A percentile compares a stretch with the other conserved stretches of the same genome.
phyloP scores from a whole-genome alignment of 2,888 invertebrate species.

The Phytoseiulus persimilis region DNA sequence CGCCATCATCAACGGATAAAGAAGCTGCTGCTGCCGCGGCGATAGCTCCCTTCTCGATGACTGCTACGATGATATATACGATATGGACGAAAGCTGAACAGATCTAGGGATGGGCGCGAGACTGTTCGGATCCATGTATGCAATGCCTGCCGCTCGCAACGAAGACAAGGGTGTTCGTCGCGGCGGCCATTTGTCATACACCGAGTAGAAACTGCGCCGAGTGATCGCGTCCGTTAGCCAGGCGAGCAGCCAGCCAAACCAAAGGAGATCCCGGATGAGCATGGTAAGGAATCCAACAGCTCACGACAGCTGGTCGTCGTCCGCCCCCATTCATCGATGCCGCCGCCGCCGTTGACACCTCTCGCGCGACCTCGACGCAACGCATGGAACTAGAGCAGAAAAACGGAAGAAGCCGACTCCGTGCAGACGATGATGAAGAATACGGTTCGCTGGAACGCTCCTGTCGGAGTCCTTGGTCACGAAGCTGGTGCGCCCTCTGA shows the following conservation, averaged over 20 bases:
- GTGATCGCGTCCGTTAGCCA: not conserved
- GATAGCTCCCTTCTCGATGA: not conserved
- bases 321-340: not conserved
- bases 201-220: not conserved
- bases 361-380: too few species aligned
- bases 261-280: not conserved
- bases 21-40: not conserved
- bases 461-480: too few species aligned
- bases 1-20: not conserved
- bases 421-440: too few species aligned
- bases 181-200: not conserved
- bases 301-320: not conserved
- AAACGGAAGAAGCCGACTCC: too few species aligned
- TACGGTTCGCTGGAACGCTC: too few species aligned
- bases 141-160: not conserved
- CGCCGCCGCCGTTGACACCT: too few species aligned
- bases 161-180: not conserved
- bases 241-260: too few species aligned
- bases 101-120: constrained; percentile 5
- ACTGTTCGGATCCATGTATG: not conserved
- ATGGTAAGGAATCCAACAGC: not conserved
- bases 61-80: constrained; percentile 36
- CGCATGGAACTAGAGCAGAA: too few species aligned
- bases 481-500: too few species aligned
- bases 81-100: constrained; percentile 30